Conservation (phyloP, 2,797 vertebrate genomes). For the Chaetophractus vellerosus region DNA sequence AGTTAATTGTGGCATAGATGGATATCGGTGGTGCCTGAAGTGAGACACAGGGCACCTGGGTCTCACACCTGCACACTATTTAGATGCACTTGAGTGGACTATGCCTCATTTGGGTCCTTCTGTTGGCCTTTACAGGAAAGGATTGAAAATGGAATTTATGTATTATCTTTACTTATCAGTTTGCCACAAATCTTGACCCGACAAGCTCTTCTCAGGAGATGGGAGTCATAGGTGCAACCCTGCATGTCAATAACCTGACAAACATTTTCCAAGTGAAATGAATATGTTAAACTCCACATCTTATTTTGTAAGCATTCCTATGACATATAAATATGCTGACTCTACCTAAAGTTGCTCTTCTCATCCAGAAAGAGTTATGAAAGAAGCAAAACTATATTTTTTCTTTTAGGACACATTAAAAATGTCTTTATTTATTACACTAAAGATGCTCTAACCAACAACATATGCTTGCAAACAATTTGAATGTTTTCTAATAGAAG, state of each 20-base stretch:
- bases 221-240: background rate
- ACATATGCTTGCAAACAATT: slow-evolving; percentile 86
- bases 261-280: background rate
- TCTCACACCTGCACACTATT: background rate
- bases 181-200: background rate
- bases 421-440: slow-evolving; percentile 85
- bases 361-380: slow-evolving; percentile 65
- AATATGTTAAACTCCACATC: slow-evolving; percentile 36
- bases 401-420: slow-evolving; percentile 80
- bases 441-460: slow-evolving; percentile 85
- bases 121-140: background rate
- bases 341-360: slow-evolving; percentile 56
- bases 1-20: background rate
- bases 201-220: slow-evolving; percentile 6
- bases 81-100: background rate
- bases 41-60: background rate
- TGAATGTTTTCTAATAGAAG: slow-evolving; percentile 87
- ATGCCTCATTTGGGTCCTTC: background rate
- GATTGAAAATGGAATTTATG: background rate
- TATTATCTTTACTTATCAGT: background rate
- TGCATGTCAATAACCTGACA: background rate
- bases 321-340: slow-evolving; percentile 27
- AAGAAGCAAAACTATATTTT: slow-evolving; percentile 78
- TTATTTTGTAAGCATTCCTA: slow-evolving; percentile 31
- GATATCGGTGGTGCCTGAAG: background rate